Evolutionary conservation across 1,140 invertebrate genomes (phyloP).

Genomic region (Drosophila asahinai): DNA sequence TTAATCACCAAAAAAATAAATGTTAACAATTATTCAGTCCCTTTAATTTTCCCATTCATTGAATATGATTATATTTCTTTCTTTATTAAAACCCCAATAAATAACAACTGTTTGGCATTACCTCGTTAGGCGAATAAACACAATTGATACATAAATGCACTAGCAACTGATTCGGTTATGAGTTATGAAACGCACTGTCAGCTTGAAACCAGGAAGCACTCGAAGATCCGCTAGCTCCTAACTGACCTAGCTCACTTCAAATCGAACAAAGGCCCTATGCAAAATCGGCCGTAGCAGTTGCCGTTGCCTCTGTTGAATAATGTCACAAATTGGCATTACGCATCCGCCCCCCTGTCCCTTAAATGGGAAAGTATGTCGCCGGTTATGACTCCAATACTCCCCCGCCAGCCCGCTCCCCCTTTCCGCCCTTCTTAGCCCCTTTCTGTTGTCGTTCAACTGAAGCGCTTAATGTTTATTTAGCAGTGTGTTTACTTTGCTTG

Average conservation of each 20-base stretch:
- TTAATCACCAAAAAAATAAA: not conserved
- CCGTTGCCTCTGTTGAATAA: constrained; percentile 51
- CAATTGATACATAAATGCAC: not conserved
- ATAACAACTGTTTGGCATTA: not conserved
- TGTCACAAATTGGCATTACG: constrained; percentile 76
- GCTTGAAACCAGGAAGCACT: constrained; percentile 22
- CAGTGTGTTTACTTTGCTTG: constrained; percentile 36
- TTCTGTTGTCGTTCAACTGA: constrained; percentile 55
- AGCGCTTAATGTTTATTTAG: constrained; percentile 78
- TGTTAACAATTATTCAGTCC: not conserved
- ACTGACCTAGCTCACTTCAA: constrained; percentile 49
- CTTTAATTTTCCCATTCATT: not conserved
- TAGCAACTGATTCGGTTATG: not conserved
- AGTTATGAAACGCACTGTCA: constrained; percentile 25
- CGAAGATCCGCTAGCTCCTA: not conserved
- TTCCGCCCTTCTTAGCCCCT: not conserved
- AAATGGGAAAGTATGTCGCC: constrained; percentile 74
- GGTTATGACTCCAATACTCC: constrained; percentile 23
- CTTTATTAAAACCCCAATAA: not conserved
- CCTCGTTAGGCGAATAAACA: not conserved
- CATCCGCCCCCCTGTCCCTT: constrained; percentile 39
- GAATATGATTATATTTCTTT: not conserved
- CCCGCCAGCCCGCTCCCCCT: not conserved
- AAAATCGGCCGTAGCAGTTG: constrained; percentile 34
- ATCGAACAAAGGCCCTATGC: constrained; percentile 52